These are phyloP conservation scores for Drosophila limbata DNA, from an alignment of 2,888 invertebrate species.

Conservation along the genomic window DNA sequence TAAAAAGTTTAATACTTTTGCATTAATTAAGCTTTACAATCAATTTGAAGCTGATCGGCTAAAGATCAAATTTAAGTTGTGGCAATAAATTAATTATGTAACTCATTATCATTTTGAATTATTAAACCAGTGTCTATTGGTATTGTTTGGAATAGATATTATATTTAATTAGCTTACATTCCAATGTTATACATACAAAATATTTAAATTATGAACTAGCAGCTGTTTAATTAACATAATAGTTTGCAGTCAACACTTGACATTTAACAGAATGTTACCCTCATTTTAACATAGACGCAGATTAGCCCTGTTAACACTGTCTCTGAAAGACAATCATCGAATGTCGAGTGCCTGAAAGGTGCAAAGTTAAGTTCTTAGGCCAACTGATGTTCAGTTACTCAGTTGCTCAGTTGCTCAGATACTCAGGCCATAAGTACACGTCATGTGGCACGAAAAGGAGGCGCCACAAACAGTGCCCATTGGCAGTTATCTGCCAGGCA, in stretches of 20 bases:
- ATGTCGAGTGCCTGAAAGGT: conserved; percentile 21
- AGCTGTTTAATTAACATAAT: background rate
- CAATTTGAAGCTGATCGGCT: too few relatives aligned
- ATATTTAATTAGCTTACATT: too few relatives aligned
- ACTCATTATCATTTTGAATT: too few relatives aligned
- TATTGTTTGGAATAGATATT: too few relatives aligned
- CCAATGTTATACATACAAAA: too few relatives aligned
- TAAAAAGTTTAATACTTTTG: too few relatives aligned
- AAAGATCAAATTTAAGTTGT: too few relatives aligned
- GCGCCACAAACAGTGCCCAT: conserved; percentile 34
- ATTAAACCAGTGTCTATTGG: too few relatives aligned
- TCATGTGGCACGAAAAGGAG: conserved; percentile 23
- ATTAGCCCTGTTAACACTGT: background rate
- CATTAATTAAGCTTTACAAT: too few relatives aligned
- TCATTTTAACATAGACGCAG: conserved; percentile 2
- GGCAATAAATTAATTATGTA: too few relatives aligned
- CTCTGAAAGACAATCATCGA: conserved; percentile 16
- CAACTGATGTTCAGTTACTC: conserved; percentile 22
- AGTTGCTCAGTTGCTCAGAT: conserved; percentile 1
- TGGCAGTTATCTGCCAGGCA: conserved; percentile 64
- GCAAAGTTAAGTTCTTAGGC: conserved; percentile 13
- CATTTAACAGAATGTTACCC: conserved; percentile 18
- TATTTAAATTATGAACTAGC: too few relatives aligned
- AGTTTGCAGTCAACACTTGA: background rate
- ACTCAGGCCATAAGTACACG: conserved; percentile 19